phyloP scores from a whole-genome alignment of 2,797 vertebrate species.

The Silurus aristotelis region DNA sequence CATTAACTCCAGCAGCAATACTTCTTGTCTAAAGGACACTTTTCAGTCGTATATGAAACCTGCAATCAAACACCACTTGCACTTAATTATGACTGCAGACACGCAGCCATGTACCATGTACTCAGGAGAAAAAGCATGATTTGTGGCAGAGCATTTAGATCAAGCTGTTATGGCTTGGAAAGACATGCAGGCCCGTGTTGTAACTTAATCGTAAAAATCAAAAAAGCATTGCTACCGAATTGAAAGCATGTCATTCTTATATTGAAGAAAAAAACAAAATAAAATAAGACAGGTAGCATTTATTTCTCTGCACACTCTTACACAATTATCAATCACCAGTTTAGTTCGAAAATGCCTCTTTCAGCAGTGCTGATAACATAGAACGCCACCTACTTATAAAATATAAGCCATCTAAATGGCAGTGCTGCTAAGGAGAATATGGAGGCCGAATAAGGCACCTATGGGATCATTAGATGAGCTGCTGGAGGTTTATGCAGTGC shows the following conservation, averaged over 20 bases:
- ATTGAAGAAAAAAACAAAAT: neutral
- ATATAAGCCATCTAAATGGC: conserved; percentile 9
- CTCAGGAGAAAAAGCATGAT: neutral
- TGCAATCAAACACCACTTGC: neutral
- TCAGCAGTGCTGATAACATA: conserved; percentile 18
- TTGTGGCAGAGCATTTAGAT: neutral
- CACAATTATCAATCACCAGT: conserved; percentile 49
- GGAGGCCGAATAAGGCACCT: neutral
- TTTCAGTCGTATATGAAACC: neutral
- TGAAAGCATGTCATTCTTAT: neutral
- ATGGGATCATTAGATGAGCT: conserved; percentile 20
- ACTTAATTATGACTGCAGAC: neutral
- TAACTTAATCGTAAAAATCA: neutral
- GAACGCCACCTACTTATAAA: conserved; percentile 32
- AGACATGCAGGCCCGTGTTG: neutral
- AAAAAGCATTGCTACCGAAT: neutral
- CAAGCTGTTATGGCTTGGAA: neutral
- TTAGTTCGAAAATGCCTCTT: conserved; percentile 28
- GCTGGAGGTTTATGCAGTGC: neutral
- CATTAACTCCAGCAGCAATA: neutral
- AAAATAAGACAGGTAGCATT: conserved; percentile 49
- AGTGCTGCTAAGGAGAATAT: conserved; percentile 32
- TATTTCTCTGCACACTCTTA: conserved; percentile 51
- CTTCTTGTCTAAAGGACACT: neutral
- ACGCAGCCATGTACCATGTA: neutral